phyloP scores from a whole-genome alignment of 2,797 vertebrate genomes.

The Danio choprae region DNA sequence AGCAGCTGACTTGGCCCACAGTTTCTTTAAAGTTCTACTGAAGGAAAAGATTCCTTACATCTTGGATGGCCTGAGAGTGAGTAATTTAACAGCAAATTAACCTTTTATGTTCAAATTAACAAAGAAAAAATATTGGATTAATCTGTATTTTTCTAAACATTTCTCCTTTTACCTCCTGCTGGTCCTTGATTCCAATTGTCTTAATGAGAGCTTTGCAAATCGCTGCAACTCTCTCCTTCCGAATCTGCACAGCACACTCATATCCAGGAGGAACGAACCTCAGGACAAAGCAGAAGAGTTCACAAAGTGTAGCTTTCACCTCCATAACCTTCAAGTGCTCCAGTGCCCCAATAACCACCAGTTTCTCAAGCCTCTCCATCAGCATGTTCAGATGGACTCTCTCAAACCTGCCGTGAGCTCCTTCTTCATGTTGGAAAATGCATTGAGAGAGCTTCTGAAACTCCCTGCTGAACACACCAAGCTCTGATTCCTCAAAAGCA shows the following conservation, averaged over 20 bases:
- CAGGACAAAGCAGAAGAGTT: constrained; percentile 86
- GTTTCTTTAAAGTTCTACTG: too few relatives aligned
- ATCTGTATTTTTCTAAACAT: neutral
- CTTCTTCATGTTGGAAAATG: constrained; percentile 79
- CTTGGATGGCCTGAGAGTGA: too few relatives aligned
- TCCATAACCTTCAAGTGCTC: constrained; percentile 75
- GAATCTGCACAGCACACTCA: constrained; percentile 81
- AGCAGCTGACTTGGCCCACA: too few relatives aligned
- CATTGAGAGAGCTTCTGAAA: constrained; percentile 81
- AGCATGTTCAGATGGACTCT: constrained; percentile 87
- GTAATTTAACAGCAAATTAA: too few relatives aligned
- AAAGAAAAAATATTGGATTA: neutral
- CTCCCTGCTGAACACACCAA: constrained; percentile 78
- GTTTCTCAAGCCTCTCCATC: constrained; percentile 83
- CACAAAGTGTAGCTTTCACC: constrained; percentile 82
- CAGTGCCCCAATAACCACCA: constrained; percentile 78
- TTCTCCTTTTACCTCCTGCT: constrained; percentile 78
- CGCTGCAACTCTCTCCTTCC: constrained; percentile 77
- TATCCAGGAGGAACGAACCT: constrained; percentile 85
- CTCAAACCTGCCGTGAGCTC: constrained; percentile 78
- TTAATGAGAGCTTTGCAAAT: constrained; percentile 83
- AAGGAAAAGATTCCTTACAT: too few relatives aligned
- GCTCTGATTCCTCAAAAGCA: constrained; percentile 67
- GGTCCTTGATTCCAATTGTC: constrained; percentile 81
- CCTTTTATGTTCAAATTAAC: neutral